A percentile compares a stretch with the other conserved stretches of the same genome.
These are phyloP conservation scores for Lanistes nyassanus DNA, from an alignment of 1,140 invertebrate species.

Conservation along the genomic window DNA sequence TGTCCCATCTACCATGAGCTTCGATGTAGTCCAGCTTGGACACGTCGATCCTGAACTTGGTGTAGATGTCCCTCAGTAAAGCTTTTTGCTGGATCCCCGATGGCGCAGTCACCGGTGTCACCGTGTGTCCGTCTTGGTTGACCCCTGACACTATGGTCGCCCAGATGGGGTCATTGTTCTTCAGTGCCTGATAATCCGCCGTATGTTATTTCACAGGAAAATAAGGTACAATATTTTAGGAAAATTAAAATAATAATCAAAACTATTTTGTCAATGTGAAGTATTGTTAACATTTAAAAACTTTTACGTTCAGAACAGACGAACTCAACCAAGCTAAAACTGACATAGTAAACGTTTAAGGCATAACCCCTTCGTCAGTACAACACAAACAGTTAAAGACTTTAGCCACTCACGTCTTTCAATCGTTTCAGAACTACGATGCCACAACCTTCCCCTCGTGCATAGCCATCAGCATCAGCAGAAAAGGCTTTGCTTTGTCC, in stretches of 20 bases:
- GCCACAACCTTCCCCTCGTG: slow-evolving; percentile 53
- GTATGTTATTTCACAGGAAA: no score
- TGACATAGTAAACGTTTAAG: no score
- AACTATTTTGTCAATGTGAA: no score
- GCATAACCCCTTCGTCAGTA: background rate
- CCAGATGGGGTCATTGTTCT: slow-evolving; percentile 45
- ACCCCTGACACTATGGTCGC: slow-evolving; percentile 41
- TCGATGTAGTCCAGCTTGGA: slow-evolving; percentile 42
- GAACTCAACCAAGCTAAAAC: no score
- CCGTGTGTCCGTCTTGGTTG: slow-evolving; percentile 50
- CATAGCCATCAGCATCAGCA: slow-evolving; percentile 50
- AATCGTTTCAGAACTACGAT: slow-evolving; percentile 48
- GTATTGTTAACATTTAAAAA: no score
- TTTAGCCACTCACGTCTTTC: slow-evolving; percentile 42
- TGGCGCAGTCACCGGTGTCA: slow-evolving; percentile 45
- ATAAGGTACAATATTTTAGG: no score
- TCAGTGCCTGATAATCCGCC: slow-evolving; percentile 33
- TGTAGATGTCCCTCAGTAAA: slow-evolving; percentile 39
- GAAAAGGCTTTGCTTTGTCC: slow-evolving; percentile 48
- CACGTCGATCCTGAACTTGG: slow-evolving; percentile 17
- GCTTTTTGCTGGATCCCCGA: slow-evolving; percentile 41
- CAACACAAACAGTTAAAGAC: no score
- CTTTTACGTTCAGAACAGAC: no score
- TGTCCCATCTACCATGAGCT: slow-evolving; percentile 39
- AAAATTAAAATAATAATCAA: no score